Evolutionary conservation across 2,113 vertebrate species (phyloP).

Genomic region (Brachionichthys hirsutus): DNA sequence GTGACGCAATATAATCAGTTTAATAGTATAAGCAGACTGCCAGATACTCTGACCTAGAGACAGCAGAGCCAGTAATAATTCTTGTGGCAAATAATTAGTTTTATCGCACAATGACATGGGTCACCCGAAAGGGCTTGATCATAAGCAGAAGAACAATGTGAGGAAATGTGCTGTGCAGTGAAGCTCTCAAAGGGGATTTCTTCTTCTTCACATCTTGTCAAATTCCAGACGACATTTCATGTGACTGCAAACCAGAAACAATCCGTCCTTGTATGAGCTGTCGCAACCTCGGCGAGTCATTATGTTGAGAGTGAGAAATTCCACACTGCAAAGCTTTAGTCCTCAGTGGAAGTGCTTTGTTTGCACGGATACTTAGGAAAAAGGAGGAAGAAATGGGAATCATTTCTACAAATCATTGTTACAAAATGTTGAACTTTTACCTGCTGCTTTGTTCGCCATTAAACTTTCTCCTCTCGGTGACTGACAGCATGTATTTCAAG

Average conservation of each 20-base stretch:
- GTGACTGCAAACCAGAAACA: slow-evolving; percentile 75
- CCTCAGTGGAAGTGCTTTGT: slow-evolving; percentile 61
- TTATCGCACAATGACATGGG: slow-evolving; percentile 76
- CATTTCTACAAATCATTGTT: slow-evolving; percentile 50
- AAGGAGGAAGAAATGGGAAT: slow-evolving; percentile 38
- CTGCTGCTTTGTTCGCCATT: slow-evolving; percentile 37
- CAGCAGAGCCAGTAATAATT: slow-evolving; percentile 61
- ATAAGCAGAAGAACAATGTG: slow-evolving; percentile 71
- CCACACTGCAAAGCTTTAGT: slow-evolving; percentile 63
- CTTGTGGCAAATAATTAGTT: slow-evolving; percentile 76
- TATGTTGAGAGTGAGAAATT: slow-evolving; percentile 66
- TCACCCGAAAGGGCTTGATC: slow-evolving; percentile 68
- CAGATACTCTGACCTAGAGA: slow-evolving; percentile 64
- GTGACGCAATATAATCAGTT: slow-evolving; percentile 54
- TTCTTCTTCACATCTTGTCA: slow-evolving; percentile 76
- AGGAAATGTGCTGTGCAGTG: slow-evolving; percentile 68
- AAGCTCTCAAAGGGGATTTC: slow-evolving; percentile 74
- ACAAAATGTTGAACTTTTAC: slow-evolving; percentile 25
- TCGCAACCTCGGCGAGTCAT: slow-evolving; percentile 69
- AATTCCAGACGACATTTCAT: slow-evolving; percentile 79
- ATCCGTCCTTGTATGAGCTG: slow-evolving; percentile 61
- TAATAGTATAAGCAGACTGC: slow-evolving; percentile 54
- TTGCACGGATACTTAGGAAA: slow-evolving; percentile 63
- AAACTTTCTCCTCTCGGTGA: slow-evolving; percentile 50
- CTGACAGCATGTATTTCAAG: slow-evolving; percentile 55